Percentiles rank a stretch among this genome's conserved stretches.
phyloP scores from a whole-genome alignment of 2,113 vertebrate genomes.

The Hippoglossus stenolepis region DNA sequence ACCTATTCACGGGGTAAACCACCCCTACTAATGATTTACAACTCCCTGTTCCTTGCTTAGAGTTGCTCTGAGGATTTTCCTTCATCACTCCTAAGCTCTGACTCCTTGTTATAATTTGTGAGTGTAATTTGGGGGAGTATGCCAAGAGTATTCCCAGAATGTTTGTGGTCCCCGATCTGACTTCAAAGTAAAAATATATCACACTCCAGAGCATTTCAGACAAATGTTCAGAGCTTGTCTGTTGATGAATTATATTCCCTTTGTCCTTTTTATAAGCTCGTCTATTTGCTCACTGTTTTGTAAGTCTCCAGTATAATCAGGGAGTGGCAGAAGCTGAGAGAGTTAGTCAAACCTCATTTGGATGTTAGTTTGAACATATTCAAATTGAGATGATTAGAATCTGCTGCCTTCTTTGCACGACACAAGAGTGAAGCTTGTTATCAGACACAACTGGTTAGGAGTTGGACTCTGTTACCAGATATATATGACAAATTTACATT shows the following conservation, averaged over 20 bases:
- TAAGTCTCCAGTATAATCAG: conserved; percentile 11
- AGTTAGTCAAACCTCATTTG: conserved; percentile 61
- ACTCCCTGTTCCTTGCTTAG: no score
- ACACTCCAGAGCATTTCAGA: not conserved
- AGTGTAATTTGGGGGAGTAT: no score
- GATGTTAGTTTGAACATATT: conserved; percentile 74
- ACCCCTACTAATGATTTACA: no score
- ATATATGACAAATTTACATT: not conserved
- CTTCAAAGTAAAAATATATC: no score
- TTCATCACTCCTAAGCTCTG: no score
- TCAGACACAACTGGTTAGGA: not conserved
- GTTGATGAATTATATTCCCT: not conserved
- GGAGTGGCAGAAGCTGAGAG: conserved; percentile 36
- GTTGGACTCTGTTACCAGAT: not conserved
- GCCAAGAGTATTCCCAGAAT: no score
- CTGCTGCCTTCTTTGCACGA: conserved; percentile 64
- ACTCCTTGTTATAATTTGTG: no score
- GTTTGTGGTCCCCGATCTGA: no score
- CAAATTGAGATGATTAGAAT: conserved; percentile 59
- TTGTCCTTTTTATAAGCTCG: not conserved
- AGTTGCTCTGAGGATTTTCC: no score
- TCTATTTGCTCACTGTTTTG: conserved; percentile 20
- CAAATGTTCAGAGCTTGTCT: not conserved
- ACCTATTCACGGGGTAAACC: no score
- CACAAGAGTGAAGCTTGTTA: conserved; percentile 28